Evolutionary conservation across 1,140 invertebrate species (phyloP), one percentile per base, ranked within the genome.

Genomic region (Bombyx mandarina): DNA sequence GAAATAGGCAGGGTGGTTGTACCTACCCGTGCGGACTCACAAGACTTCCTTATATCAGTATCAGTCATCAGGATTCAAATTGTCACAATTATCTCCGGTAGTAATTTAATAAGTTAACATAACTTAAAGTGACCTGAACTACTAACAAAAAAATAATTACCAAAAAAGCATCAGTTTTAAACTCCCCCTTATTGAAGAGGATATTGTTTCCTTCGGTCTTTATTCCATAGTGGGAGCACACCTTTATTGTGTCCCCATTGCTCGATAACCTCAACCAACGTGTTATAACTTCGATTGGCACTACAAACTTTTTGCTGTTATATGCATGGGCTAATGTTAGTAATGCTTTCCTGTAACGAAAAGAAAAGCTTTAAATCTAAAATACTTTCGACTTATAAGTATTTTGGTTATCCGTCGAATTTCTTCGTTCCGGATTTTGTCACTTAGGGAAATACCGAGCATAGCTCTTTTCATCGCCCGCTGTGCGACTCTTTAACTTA

Each of bases 291-390:
- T 59, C 58, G 1, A 67, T 53, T 0, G 90, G 90, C 57, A 89
- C 90, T 1, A 66, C 73, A 8, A 90, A 66, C 47, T 83, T 79
- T 74, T 88, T 89, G 57, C 86, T 91, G 69, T 77, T 90, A 65
- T 90, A 92, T 4, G 82, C 91, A 26, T 64, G 62, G 57, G 86
- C 89, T 88, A 92, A 86, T 1, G 89, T 83, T 67, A 75, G 45
- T 2, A 91, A 70, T n/a, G 83, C 79, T 53, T 69, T 65, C 66
- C 91, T 91, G 63, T 50, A 83, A 84, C 4, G 26, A 35, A 35
- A 35, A 35, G 26, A 35, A 35, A 3, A 5, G 2, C 1, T 35
- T 35, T 35, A 5, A 35, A 35, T 35, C 4, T 35, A 2, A 35
- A 35, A 35, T 35, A 5, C 2, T 35, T 35, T 35, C 26, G 4